Base-by-base conservation (phyloP, 2,797 vertebrate genomes). In the Coregonus suidteri region DNA sequence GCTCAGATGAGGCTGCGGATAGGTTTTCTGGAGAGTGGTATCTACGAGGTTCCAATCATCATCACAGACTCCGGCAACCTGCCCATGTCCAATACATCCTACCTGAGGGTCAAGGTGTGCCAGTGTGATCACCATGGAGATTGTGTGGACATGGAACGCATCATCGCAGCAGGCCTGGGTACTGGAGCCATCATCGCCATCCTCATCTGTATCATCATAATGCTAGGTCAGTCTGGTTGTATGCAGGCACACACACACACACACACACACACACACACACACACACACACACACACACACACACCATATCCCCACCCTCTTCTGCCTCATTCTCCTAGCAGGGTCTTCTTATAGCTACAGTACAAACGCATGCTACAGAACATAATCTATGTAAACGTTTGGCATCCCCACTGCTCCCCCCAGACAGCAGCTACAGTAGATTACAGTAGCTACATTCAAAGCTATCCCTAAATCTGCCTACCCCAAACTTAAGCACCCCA, bases 21-120 rank as follows among this genome's bases (percentile, higher is more conserved):
- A 31, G 91, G 94, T 71, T 96, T 95, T 82, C 92, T 99, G 56
- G 94, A 97, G 81, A 97, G 95, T 3, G 98, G 97, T 5, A 95
- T 98, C 88, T 99, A 99, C 0, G 92, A 97, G 35, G 90, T 99
- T 73, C 97, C 98, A n/a, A 95, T 99, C 91, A 95, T 94, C 77
- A 98, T 99, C 91, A 98, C 97, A 2, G 98, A 99, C 90, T 99
- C 98, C 0, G 98, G 98, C 66, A 98, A 98, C 90, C 95, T 97
- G 74, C 96, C 97, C 69, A 96, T 97, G 90, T 96, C 96, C 52
- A 98, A 97, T 88, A 97, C 94, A 0, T 98, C 98, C 3, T 89
- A 95, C 85, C 93, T 99, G 70, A 94, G 96, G 1, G 96, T 99
- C 81, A 99, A 99, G 78, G 96, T 99, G 80, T 99, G 98, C 84